phyloP scores from a whole-genome alignment of 2,888 invertebrate genomes.

The Keiferia lycopersicella region DNA sequence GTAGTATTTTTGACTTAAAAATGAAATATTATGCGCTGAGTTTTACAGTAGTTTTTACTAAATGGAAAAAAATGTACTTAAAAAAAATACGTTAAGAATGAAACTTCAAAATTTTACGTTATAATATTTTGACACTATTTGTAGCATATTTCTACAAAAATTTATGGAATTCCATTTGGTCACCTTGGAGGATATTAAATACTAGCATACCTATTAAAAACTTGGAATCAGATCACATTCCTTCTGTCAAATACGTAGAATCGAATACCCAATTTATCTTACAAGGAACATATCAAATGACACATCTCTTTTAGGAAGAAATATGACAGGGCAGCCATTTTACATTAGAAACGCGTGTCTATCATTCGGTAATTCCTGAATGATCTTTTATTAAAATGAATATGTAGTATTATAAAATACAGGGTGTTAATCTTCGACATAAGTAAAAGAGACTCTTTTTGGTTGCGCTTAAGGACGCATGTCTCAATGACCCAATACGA shows the following conservation, averaged over 20 bases:
- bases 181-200: neutral
- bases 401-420: neutral
- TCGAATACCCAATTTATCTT: neutral
- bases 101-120: too few relatives aligned
- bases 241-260: neutral
- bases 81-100: too few relatives aligned
- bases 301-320: slow-evolving; percentile 19
- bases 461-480: neutral
- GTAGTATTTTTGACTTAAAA: too few relatives aligned
- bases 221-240: neutral
- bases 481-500: neutral
- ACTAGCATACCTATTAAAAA: neutral
- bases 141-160: neutral
- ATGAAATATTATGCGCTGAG: neutral
- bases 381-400: slow-evolving; percentile 34
- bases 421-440: neutral
- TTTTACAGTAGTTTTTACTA: too few relatives aligned
- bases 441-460: neutral
- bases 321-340: neutral
- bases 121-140: too few relatives aligned
- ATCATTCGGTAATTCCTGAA: slow-evolving; percentile 2
- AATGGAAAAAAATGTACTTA: too few relatives aligned
- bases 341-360: slow-evolving; percentile 16
- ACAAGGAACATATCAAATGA: slow-evolving; percentile 16
- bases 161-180: neutral